Percentiles rank a stretch among this genome's conserved stretches.
phyloP scores from a whole-genome alignment of 2,888 invertebrate genomes.

The Xiphydria camelus region DNA sequence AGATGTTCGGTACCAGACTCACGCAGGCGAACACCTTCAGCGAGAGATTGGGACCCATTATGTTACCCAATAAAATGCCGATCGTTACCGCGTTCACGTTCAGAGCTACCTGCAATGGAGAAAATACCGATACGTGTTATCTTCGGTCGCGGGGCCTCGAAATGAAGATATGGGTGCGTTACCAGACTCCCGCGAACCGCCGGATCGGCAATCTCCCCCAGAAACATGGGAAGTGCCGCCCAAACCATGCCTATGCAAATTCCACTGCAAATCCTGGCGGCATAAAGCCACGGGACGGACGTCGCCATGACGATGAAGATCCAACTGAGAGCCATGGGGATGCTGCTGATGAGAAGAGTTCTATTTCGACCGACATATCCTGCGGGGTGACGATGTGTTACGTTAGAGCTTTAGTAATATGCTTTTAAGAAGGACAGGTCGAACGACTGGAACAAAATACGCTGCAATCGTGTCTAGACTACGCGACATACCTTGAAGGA shows the following conservation, averaged over 20 bases:
- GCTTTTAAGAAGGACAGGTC: too few species aligned
- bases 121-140: not conserved
- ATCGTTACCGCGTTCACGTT: slow-evolving; percentile 43
- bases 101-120: slow-evolving; percentile 42
- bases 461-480: too few species aligned
- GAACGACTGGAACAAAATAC: too few species aligned
- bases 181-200: slow-evolving; percentile 52
- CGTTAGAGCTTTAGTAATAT: too few species aligned
- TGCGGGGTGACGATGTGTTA: too few species aligned
- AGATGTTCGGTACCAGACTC: slow-evolving; percentile 39
- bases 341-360: slow-evolving; percentile 37
- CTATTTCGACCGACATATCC: slow-evolving; percentile 46
- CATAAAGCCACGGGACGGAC: slow-evolving; percentile 46
- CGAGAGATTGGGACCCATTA: slow-evolving; percentile 51
- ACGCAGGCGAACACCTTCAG: slow-evolving; percentile 46
- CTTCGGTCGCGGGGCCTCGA: slow-evolving; percentile 6
- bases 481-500: slow-evolving; percentile 46
- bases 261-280: slow-evolving; percentile 42
- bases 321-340: slow-evolving; percentile 46
- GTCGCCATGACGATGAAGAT: slow-evolving; percentile 41
- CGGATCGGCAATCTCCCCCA: slow-evolving; percentile 52
- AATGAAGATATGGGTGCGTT: too few species aligned
- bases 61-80: slow-evolving; percentile 48
- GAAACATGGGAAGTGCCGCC: slow-evolving; percentile 43
- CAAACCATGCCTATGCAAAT: slow-evolving; percentile 48